Evolutionary conservation across 2,113 vertebrate genomes (phyloP).

Genomic region (Podarcis muralis): DNA sequence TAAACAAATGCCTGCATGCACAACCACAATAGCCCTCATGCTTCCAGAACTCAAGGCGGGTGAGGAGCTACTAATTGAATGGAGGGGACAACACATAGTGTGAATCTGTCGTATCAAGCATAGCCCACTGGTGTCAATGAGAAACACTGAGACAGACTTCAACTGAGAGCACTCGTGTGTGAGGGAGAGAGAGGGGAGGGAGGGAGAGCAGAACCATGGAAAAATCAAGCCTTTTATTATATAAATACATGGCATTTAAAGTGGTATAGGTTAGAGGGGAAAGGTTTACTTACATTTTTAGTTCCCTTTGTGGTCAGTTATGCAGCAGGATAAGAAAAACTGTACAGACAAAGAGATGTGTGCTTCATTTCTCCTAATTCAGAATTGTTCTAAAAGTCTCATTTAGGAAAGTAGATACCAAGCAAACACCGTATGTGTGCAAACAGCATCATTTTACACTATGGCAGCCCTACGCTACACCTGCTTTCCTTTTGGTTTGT

Average conservation of each 20-base stretch:
- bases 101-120: too few relatives aligned
- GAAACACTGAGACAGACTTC: too few relatives aligned
- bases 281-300: neutral
- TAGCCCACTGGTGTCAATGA: too few relatives aligned
- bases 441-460: neutral
- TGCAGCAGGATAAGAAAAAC: neutral
- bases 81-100: too few relatives aligned
- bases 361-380: neutral
- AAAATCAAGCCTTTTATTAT: neutral
- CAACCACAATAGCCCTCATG: too few relatives aligned
- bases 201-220: too few relatives aligned
- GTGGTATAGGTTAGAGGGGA: neutral
- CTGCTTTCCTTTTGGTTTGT: neutral
- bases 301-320: neutral
- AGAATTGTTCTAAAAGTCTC: neutral
- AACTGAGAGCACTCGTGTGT: too few relatives aligned
- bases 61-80: too few relatives aligned
- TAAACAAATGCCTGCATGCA: too few relatives aligned
- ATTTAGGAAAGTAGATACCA: neutral
- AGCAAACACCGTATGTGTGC: neutral
- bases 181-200: too few relatives aligned
- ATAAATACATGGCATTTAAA: neutral
- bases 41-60: too few relatives aligned
- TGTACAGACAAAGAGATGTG: neutral
- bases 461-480: too few relatives aligned